Evolutionary conservation across 2,113 vertebrate genomes (phyloP), one percentile per base, ranked within the genome.

Genomic region (Periophthalmodon schlosseri): DNA sequence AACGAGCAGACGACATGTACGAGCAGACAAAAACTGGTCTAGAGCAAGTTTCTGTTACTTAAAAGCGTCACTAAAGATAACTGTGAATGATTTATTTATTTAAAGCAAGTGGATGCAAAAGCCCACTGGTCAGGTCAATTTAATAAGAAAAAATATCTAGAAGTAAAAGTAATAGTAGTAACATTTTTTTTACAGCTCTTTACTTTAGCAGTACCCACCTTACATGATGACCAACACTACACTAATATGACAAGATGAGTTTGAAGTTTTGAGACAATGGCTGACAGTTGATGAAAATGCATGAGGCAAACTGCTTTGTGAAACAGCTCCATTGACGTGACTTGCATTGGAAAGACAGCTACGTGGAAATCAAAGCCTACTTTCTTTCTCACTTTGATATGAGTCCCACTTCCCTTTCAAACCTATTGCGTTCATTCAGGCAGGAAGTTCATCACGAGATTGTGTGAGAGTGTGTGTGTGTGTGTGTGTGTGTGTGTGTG

Each of bases 321-420:
- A 76, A 69, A 75, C 57, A 70, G 61, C 66, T 61, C 69, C 67
- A 64, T 66, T 73, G 73, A 80, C 61, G 82, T 72, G 64, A 50
- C 49, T 49, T 39, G 68, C 74, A 75, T 24, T 14, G 24, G 72
- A 28, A 39, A 56, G 67, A 36, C 76, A 69, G 50, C 21, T 24
- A 69, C 1, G n/a, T 50, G 36, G 74, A 74, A 89, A 92, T 93
- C 88, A 91, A 92, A 91, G 77, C 65, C 63, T 72, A 54, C 72
- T 81, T 80, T 88, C 81, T 78, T 76, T 61, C 66, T 24, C 39
- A 72, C 87, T 92, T 91, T 93, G 83, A 93, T 90, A 88, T 78
- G 44, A 76, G 84, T 70, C 75, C 68, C 75, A 58, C 68, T 83
- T 83, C 85, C 66, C 80, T 68, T 77, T 80, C 73, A 78, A 74